Conservation (phyloP, 2,113 vertebrate species). For the Pitta sordida region DNA sequence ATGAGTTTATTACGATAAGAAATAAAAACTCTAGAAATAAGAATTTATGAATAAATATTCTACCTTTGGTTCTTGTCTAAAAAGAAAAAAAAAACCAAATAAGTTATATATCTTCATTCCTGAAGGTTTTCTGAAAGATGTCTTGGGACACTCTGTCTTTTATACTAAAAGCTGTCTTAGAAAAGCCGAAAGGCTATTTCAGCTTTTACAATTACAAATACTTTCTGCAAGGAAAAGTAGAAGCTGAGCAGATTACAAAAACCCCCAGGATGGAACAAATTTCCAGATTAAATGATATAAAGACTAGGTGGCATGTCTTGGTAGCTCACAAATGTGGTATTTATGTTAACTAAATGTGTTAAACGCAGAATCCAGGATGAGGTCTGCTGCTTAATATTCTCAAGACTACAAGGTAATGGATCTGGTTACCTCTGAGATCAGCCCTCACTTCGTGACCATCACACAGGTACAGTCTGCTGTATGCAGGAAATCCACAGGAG, state of each 20-base stretch:
- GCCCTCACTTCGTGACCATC: neutral
- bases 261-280: neutral
- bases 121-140: neutral
- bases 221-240: neutral
- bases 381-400: neutral
- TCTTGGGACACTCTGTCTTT: neutral
- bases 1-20: neutral
- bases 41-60: neutral
- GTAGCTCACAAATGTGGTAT: neutral
- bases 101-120: neutral
- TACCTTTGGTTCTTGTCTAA: neutral
- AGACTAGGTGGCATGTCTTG: neutral
- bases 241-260: neutral
- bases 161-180: neutral
- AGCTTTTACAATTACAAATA: neutral
- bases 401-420: neutral
- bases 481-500: neutral
- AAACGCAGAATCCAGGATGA: rapidly evolving
- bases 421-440: neutral
- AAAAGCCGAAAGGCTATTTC: neutral
- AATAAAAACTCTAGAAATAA: neutral
- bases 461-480: neutral
- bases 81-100: neutral
- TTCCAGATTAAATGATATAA: neutral
- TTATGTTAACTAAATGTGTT: neutral